Percentiles rank a stretch among this genome's conserved stretches.
Conservation (phyloP, 2,113 vertebrate species). For the Scatophagus argus region DNA sequence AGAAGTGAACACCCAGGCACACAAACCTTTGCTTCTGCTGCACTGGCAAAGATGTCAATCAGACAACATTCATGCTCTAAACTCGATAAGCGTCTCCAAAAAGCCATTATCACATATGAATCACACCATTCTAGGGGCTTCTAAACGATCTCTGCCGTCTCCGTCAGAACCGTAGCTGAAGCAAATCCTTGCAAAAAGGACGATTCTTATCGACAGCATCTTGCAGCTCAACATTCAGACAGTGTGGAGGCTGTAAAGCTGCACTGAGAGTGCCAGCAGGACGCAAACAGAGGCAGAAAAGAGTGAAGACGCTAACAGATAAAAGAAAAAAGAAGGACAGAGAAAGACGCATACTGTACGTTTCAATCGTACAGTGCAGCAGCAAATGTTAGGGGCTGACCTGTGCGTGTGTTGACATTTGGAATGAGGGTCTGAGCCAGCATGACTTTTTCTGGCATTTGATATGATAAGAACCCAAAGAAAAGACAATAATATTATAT, state of each 20-base stretch:
- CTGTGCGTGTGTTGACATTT: conserved; percentile 67
- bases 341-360: background rate
- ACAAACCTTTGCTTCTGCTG: conserved; percentile 3
- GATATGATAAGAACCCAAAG: conserved; percentile 32
- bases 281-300: background rate
- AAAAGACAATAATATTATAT: background rate
- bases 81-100: conserved; percentile 28
- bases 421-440: conserved; percentile 14
- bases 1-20: background rate
- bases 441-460: conserved; percentile 54
- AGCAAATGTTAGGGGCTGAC: conserved; percentile 59
- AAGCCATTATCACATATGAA: conserved; percentile 44
- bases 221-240: conserved; percentile 7
- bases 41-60: conserved; percentile 10
- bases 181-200: conserved; percentile 19
- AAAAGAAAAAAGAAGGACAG: background rate
- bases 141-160: background rate
- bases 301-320: background rate
- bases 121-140: conserved; percentile 31
- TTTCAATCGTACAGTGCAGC: conserved; percentile 11
- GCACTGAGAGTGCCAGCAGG: background rate
- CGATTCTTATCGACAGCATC: conserved; percentile 38
- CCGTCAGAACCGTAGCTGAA: background rate
- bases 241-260: background rate
- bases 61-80: conserved; percentile 19